phyloP scores from a whole-genome alignment of 2,888 invertebrate species.

The Chrysomela aeneicollis region DNA sequence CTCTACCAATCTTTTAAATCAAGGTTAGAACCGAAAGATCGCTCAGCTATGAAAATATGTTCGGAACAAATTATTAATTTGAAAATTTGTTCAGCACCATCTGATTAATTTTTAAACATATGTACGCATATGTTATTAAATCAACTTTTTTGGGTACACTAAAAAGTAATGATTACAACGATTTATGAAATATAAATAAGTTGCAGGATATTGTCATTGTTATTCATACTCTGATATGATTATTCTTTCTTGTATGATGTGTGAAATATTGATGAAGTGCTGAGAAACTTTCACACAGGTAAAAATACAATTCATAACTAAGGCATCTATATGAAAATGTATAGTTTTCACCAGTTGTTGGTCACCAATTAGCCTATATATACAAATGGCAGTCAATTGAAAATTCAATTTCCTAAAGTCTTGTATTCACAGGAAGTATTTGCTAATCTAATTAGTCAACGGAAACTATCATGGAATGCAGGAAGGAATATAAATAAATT shows the following conservation, averaged over 20 bases:
- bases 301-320: conserved; percentile 6
- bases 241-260: conserved; percentile 10
- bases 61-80: no score
- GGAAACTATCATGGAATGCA: conserved; percentile 31
- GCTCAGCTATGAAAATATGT: no score
- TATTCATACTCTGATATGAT: conserved; percentile 20
- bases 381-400: conserved; percentile 55
- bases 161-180: no score
- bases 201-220: background rate
- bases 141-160: no score
- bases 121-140: no score
- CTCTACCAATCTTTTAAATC: no score
- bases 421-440: conserved; percentile 45
- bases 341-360: conserved; percentile 27
- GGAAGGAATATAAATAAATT: conserved; percentile 23
- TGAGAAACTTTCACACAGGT: background rate
- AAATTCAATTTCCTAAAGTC: conserved; percentile 42
- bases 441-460: conserved; percentile 31
- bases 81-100: no score
- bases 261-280: background rate
- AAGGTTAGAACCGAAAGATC: no score
- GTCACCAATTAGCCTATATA: conserved; percentile 48
- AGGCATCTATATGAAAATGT: conserved; percentile 18
- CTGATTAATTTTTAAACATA: no score
- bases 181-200: no score